Evolutionary conservation across 2,888 invertebrate species (phyloP), one percentile per base, ranked within the genome.

Genomic region (Lacanobia wlatinum): DNA sequence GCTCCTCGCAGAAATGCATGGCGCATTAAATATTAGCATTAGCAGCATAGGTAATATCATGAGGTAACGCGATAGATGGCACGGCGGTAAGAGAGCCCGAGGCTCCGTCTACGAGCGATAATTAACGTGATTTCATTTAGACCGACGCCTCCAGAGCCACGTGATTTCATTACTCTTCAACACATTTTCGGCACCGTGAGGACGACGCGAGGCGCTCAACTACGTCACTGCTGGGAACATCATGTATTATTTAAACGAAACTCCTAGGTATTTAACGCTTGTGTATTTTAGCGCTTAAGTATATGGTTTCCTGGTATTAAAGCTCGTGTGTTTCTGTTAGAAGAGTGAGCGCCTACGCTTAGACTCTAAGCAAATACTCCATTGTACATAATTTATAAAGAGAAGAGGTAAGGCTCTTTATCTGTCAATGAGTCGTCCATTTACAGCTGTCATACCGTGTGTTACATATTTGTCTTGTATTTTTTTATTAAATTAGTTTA

Each of bases 61-160:
- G 72, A 83, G 63, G 67, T 65, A 63, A 74, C 60, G 38, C 56
- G 64, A 72, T 75, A 80, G 70, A 74, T 80, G 72, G 55, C 62
- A 53, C 65, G 62, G 62, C 52, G 77, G 63, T 59, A 70, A 75
- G 73, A 68, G 70, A 64, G 84, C 88, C 86, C 70, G 46, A 61
- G 81, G 86, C 87, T 80, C 71, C 87, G 84, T 88, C 89, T 89
- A 76, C 85, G 85, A 87, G 87, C 88, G 85, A 91, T 94, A 94
- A 94, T 94, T 94, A 92, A 88, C 87, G 87, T 91, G 92, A 94
- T 94, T 93, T 91, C 92, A 95, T 94, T 94, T 93, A 83, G 88
- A 90, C 90, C 90, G 90, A 87, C 88, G 88, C 90, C 87, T 84
- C 90, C 87, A 89, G 92, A 91, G 91, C 93, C 93, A 89, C 91